Evolutionary conservation across 1,140 invertebrate species (phyloP), one percentile per base, ranked within the genome.

Genomic region (Drosophila orosa): DNA sequence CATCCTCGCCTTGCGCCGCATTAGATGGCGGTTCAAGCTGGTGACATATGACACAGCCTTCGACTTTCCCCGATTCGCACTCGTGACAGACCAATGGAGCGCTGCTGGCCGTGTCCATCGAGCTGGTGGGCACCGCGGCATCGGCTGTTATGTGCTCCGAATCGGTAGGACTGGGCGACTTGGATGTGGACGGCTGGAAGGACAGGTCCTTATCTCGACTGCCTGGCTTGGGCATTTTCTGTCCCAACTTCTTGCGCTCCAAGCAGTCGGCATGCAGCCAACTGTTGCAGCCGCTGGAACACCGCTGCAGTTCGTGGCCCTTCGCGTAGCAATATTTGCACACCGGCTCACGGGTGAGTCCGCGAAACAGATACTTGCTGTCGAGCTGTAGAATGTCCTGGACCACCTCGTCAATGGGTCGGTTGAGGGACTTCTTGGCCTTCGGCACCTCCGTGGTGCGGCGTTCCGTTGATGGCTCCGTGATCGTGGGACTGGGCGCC

Each of bases 321-420:
- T 93, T 80, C 74, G 93, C 92, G 52, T 93, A 93, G 73, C 94
- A 95, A 59, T 95, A 94, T 37, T 95, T 93, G 86, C 95, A 95
- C 3, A 95, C 93, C 45, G 93, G 92, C 31, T 94, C 93, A 7
- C 89, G 91, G 13, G 92, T 92, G 9, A 93, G 85, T 1, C 93
- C 94, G 56, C 92, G 93, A 55, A 95, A 94, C 15, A 94, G 74
- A 86, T 94, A 94, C 29, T 92, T 92, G 17, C 69, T 83, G 61
- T 91, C 90, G 33, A 92, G 66, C 31, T 80, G 60, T 33, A 91
- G 56, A 31, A 91, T 91, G 47, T 92, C 91, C 9, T 91, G 71
- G 13, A 92, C 68, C 12, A 92, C 91, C 48, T 92, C 91, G 9
- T 91, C 83, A n/a, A 92, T 90, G 15, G 85, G 89, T 7, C 87